Evolutionary conservation across 2,888 invertebrate species (phyloP), one percentile per base, ranked within the genome.

Genomic region (Morpho achilles): DNA sequence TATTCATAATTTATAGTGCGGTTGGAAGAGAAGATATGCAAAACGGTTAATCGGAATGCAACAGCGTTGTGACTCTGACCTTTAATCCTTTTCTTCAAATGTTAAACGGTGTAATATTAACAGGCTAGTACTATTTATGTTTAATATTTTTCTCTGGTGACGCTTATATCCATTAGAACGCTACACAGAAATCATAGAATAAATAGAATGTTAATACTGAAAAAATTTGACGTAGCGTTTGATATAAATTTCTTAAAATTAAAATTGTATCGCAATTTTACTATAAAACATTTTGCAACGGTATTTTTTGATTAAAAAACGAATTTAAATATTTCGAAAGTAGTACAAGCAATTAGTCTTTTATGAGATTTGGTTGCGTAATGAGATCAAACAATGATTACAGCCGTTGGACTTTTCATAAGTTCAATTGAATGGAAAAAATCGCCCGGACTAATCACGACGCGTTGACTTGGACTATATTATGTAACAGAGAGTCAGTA

Each of bases 361-460:
- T 62, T 67, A 67, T 62, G 65, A 72, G 64, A 70, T 73, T 75
- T 68, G 68, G 72, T 69, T 73, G 70, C 70, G 66, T 80, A 82
- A 84, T 82, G 71, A 82, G 80, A 86, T 87, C 82, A 87, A 88
- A 87, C 80, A 87, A 75, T 86, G 73, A 85, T 87, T 84, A 87
- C 68, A 70, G 73, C 68, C 64, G 67, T 56, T 61, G 68, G 68
- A 83, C 78, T 85, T 85, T 85, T 84, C 80, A 82, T 84, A 82
- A 87, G 88, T 86, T 87, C 86, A 88, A 89, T 89, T 86, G 87
- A 77, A 74, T 70, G 86, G 86, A 88, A 86, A 80, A 83, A 84
- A 83, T 82, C 76, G 71, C 70, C 69, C 75, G 74, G 80, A 80
- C 86, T 88, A 87, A 89, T 89, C 86, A 87, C 77, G 74, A 73